Evolutionary conservation across 2,888 invertebrate species (phyloP), one percentile per base, ranked within the genome.

Genomic region (Scaptomyza caliginosa): DNA sequence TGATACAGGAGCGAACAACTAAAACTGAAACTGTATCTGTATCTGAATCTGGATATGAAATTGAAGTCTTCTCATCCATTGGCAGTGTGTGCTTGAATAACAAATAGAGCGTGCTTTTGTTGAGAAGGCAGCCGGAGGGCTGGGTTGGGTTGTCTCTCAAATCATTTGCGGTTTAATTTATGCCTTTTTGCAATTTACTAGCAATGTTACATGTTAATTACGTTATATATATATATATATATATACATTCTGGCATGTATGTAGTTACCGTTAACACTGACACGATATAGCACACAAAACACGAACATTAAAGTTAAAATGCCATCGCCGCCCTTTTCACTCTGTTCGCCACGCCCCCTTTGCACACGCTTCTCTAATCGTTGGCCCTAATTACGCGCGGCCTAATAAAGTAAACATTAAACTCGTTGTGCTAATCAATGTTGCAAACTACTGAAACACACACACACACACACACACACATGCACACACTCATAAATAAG

Each of bases 361-460:
- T 6, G 5, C 17, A 63, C 67, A 62, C 56, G 68, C 45, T 51
- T 52, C 32, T 49, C 67, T 74, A 78, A 78, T 74, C 74, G 78
- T 58, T 68, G 67, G 56, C 77, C 66, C 74, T 82, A 84, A 84
- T 83, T 82, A 73, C 76, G 68, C 77, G 78, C 74, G 67, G 78
- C 76, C 74, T 80, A 85, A 82, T 84, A 84, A 80, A 82, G 83
- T 80, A 78, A 83, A 85, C 74, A 84, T 80, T 82, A 76, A 82
- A 76, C 74, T 58, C 70, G 70, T 73, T 73, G 69, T 65, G 78
- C 78, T 82, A 83, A 83, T 83, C 83, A 83, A 82, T 80, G 80
- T 74, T 67, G 62, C 72, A 67, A 83, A 77, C 74, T 79, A 60
- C 67, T 60, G 40, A 16, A 26, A 48, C 46, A 54, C 23, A 40